Evolutionary conservation across 2,888 invertebrate genomes (phyloP).

Genomic region (Mermis nigrescens): DNA sequence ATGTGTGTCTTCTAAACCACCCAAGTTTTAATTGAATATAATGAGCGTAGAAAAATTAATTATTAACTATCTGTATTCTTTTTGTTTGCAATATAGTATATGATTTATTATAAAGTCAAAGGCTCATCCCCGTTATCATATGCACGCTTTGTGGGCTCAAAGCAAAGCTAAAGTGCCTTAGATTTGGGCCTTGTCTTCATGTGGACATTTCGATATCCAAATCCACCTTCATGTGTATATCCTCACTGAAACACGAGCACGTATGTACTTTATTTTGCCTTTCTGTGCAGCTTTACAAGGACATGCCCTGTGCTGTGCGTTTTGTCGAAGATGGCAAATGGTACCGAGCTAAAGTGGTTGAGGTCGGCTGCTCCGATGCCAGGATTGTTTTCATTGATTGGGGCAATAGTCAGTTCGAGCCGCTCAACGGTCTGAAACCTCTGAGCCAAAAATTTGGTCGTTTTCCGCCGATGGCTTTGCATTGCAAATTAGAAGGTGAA

Average conservation of each 20-base stretch:
- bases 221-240: not conserved
- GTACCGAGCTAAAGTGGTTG: not conserved
- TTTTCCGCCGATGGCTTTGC: not conserved
- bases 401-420: slow-evolving; percentile 3
- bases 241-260: too few relatives aligned
- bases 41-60: too few relatives aligned
- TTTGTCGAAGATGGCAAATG: not conserved
- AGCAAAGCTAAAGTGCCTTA: too few relatives aligned
- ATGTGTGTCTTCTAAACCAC: too few relatives aligned
- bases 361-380: not conserved
- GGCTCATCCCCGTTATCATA: too few relatives aligned
- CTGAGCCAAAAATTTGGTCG: not conserved
- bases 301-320: not conserved
- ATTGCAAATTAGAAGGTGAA: slow-evolving; percentile 4
- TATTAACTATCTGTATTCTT: too few relatives aligned
- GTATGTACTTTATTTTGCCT: not conserved
- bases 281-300: not conserved
- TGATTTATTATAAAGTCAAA: too few relatives aligned
- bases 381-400: slow-evolving; percentile 1
- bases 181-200: too few relatives aligned
- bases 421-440: not conserved
- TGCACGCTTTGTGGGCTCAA: too few relatives aligned
- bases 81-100: too few relatives aligned
- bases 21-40: too few relatives aligned
- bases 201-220: too few relatives aligned